Conservation (phyloP, 2,888 invertebrate genomes). For the Electrophaes corylata region DNA sequence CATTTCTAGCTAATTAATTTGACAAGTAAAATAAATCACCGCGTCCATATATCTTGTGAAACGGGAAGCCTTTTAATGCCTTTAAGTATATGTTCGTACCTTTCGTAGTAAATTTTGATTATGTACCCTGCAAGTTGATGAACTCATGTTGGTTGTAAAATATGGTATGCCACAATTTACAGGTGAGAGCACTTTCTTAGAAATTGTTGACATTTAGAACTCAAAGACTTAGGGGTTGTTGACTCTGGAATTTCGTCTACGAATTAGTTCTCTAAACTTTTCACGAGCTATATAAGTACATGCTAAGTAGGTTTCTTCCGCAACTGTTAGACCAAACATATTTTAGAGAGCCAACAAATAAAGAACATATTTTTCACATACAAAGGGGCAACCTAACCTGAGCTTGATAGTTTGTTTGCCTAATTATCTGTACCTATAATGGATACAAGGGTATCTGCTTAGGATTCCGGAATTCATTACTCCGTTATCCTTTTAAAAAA, state of each 20-base stretch:
- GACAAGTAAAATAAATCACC: background rate
- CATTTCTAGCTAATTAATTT: background rate
- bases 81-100: background rate
- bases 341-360: no score
- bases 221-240: constrained; percentile 20
- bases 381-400: no score
- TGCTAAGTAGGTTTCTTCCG: no score
- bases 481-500: no score
- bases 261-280: constrained; percentile 9
- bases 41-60: constrained; percentile 13
- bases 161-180: constrained; percentile 11
- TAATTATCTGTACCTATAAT: no score
- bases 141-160: constrained; percentile 12
- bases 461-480: no score
- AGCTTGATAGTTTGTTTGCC: no score
- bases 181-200: constrained; percentile 28
- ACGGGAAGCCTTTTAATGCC: constrained; percentile 18
- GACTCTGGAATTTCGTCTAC: constrained; percentile 5
- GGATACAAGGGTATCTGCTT: no score
- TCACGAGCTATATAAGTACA: background rate
- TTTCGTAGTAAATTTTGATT: constrained; percentile 21
- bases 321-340: background rate
- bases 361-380: no score
- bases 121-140: constrained; percentile 20
- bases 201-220: constrained; percentile 27